Conservation (phyloP, 2,113 vertebrate species). For the Dicentrarchus labrax region DNA sequence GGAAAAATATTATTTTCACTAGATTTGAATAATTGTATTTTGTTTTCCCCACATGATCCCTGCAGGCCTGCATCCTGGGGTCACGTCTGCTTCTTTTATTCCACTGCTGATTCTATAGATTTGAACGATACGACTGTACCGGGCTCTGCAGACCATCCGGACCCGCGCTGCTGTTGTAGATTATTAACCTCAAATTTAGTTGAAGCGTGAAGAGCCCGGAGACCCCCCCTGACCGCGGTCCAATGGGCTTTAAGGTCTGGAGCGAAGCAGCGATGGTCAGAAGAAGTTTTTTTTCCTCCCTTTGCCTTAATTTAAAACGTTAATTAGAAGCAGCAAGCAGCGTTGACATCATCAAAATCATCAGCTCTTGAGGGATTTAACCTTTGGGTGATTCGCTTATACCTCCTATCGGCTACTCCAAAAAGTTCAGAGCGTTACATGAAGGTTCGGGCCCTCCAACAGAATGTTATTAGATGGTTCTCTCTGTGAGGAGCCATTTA, state of each 20-base stretch:
- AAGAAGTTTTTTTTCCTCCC: conserved; percentile 52
- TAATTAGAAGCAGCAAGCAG: conserved; percentile 85
- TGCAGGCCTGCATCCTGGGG: conserved; percentile 6
- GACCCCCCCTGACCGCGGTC: conserved; percentile 29
- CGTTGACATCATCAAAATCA: conserved; percentile 87
- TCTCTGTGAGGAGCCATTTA: background rate
- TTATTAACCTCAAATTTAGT: conserved; percentile 50
- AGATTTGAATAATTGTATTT: background rate
- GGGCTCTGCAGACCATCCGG: background rate
- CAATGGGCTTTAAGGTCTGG: conserved; percentile 53
- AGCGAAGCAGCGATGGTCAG: conserved; percentile 56
- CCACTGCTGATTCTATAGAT: background rate
- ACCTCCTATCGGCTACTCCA: conserved; percentile 26
- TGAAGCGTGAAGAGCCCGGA: background rate
- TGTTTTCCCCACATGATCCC: background rate
- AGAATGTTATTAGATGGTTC: background rate
- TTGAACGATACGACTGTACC: background rate
- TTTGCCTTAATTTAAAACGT: conserved; percentile 77
- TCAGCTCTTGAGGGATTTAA: conserved; percentile 69
- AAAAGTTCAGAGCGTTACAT: conserved; percentile 6
- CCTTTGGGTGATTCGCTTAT: conserved; percentile 72
- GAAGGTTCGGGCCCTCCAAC: background rate
- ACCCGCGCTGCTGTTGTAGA: conserved; percentile 7
- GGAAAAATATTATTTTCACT: background rate
- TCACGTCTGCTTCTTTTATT: background rate